phyloP scores from a whole-genome alignment of 2,888 invertebrate species.

The Nineta flava region DNA sequence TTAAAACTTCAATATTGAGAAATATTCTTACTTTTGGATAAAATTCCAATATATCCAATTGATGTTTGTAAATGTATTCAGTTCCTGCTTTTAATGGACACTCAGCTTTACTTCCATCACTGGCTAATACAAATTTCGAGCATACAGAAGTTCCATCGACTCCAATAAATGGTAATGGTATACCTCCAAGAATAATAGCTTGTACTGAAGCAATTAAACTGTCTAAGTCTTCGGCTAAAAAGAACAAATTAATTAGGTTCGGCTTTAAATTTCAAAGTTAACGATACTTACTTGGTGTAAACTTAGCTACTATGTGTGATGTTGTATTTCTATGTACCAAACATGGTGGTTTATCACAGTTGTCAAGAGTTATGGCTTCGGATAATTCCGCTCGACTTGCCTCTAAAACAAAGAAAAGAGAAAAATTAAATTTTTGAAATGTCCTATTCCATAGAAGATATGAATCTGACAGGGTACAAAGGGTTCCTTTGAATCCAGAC shows the following conservation, averaged over 20 bases:
- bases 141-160: slow-evolving; percentile 58
- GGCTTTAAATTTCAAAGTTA: neutral
- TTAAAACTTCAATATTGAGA: too few species aligned
- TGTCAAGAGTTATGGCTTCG: neutral
- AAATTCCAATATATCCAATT: slow-evolving; percentile 33
- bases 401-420: neutral
- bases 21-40: slow-evolving; percentile 34
- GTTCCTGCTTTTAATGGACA: slow-evolving; percentile 54
- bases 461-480: too few species aligned
- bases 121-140: slow-evolving; percentile 37
- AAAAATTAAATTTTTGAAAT: too few species aligned
- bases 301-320: neutral
- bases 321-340: neutral
- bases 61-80: slow-evolving; percentile 52
- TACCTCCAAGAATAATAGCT: slow-evolving; percentile 42
- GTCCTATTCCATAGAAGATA: too few species aligned
- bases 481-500: too few species aligned
- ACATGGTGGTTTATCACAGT: neutral
- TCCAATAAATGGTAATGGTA: slow-evolving; percentile 58
- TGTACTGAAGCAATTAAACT: slow-evolving; percentile 40
- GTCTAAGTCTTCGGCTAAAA: slow-evolving; percentile 36
- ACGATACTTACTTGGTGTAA: neutral
- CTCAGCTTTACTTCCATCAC: slow-evolving; percentile 37
- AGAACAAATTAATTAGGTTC: slow-evolving; percentile 4
- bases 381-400: neutral